A percentile compares a stretch with the other conserved stretches of the same genome.
Conservation (phyloP, 2,113 vertebrate genomes). For the Pluvianellus socialis region DNA sequence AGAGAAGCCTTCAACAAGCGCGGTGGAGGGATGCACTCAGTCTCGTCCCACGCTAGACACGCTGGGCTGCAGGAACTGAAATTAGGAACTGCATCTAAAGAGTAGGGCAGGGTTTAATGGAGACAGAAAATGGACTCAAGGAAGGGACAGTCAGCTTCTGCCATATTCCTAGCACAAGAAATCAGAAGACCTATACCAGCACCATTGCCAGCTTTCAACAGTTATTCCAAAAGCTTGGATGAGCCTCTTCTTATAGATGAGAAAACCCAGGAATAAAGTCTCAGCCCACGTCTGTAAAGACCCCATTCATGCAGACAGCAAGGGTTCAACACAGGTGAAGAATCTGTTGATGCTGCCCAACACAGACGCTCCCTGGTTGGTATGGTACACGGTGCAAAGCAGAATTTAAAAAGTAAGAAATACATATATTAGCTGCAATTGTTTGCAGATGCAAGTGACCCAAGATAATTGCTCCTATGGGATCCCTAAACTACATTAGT, state of each 20-base stretch:
- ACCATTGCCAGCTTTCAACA: not conserved
- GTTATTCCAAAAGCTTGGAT: not conserved
- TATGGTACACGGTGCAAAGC: not conserved
- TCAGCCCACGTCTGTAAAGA: not conserved
- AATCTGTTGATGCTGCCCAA: not conserved
- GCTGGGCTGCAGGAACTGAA: not conserved
- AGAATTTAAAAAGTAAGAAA: not conserved
- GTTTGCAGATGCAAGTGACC: not conserved
- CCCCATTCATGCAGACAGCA: fast-evolving
- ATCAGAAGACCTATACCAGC: not conserved
- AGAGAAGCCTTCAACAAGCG: not conserved
- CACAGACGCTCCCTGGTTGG: not conserved
- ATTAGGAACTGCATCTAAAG: not conserved
- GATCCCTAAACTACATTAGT: not conserved
- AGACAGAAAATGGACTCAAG: not conserved
- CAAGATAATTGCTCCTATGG: not conserved
- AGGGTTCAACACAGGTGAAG: not conserved
- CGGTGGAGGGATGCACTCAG: not conserved
- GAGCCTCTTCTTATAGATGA: not conserved
- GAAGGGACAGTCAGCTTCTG: not conserved
- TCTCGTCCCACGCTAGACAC: not conserved
- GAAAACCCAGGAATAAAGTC: not conserved
- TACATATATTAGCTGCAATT: not conserved
- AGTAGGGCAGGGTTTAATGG: not conserved
- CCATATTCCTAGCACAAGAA: not conserved